Evolutionary conservation across 2,888 invertebrate genomes (phyloP), one percentile per base, ranked within the genome.

Genomic region (Plebejus anna): DNA sequence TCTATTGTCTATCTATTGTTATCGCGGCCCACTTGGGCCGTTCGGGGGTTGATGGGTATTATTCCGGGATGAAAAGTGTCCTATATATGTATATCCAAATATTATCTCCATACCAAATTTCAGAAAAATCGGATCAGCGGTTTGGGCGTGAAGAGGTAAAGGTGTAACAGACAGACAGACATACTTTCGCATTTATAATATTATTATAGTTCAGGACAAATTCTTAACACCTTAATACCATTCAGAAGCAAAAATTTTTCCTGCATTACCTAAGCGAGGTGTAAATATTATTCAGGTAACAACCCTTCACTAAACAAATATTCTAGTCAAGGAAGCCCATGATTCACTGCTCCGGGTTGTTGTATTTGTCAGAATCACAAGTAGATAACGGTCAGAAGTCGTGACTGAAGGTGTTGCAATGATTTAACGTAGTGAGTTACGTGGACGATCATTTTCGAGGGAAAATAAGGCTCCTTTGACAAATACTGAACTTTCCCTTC

Each of bases 331-430:
- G 66, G 61, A 28, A 59, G 22, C 6, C 22, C 0, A 36, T 73
- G 73, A 73, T 73, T 73, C 73, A 55, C 51, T 51, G 11, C 72
- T 36, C 9, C 11, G 47, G 47, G 71, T 71, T 71, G 42, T 47
- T 73, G 77, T 77, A 78, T 77, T 61, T 77, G 66, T 75, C 73
- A 73, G 78, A 80, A 76, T 80, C 76, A 76, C 77, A 79, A 79
- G 75, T 72, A 76, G 76, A 32, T 81, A 78, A 81, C 80, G 80
- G 81, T 78, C 51, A 59, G 77, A 57, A 75, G 51, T 81, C 81
- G 81, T 81, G 81, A 80, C 80, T 76, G 6, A 5, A 47, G 73
- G 75, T 79, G 80, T 79, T 61, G 79, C 78, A 79, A 80, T 72
- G 75, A 73, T 73, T 51, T 55, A 32, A 51, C 73, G 13, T 66